Evolutionary conservation across 2,797 vertebrate genomes (phyloP).

Genomic region (Odontamblyopus rebecca): DNA sequence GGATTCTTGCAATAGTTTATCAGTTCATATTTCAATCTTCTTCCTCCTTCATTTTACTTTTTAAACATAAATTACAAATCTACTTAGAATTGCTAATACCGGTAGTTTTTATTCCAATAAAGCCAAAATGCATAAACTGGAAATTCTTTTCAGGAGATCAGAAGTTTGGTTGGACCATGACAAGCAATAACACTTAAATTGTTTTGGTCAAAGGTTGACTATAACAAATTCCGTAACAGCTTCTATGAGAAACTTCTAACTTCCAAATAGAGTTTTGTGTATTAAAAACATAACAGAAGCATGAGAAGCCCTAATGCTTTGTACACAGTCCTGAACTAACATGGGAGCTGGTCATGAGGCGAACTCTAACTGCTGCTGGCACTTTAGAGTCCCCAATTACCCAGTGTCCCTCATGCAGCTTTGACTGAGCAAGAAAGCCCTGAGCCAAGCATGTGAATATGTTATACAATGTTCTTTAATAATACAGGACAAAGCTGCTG

Average conservation of each 20-base stretch:
- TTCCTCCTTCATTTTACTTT: too few relatives aligned
- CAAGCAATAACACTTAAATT: too few relatives aligned
- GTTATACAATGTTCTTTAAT: conserved; percentile 14
- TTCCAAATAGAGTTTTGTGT: neutral
- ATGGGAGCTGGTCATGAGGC: conserved; percentile 4
- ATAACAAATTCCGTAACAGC: too few relatives aligned
- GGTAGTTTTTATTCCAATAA: neutral
- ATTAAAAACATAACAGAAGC: too few relatives aligned
- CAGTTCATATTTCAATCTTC: too few relatives aligned
- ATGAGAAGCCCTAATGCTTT: neutral
- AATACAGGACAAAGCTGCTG: conserved; percentile 12
- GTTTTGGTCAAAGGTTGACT: too few relatives aligned
- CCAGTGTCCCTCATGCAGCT: neutral
- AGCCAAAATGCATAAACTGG: neutral
- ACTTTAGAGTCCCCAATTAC: conserved; percentile 10
- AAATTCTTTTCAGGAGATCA: neutral
- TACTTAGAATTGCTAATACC: too few relatives aligned
- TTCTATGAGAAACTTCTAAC: neutral
- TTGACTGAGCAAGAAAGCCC: neutral
- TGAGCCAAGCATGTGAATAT: conserved; percentile 7
- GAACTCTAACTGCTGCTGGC: neutral
- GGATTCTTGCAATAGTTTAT: too few relatives aligned
- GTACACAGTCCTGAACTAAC: neutral
- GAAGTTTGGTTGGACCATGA: neutral
- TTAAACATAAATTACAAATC: too few relatives aligned